A percentile compares a stretch with the other conserved stretches of the same genome.
phyloP scores from a whole-genome alignment of 2,797 vertebrate genomes.

The Thalassophryne amazonica region DNA sequence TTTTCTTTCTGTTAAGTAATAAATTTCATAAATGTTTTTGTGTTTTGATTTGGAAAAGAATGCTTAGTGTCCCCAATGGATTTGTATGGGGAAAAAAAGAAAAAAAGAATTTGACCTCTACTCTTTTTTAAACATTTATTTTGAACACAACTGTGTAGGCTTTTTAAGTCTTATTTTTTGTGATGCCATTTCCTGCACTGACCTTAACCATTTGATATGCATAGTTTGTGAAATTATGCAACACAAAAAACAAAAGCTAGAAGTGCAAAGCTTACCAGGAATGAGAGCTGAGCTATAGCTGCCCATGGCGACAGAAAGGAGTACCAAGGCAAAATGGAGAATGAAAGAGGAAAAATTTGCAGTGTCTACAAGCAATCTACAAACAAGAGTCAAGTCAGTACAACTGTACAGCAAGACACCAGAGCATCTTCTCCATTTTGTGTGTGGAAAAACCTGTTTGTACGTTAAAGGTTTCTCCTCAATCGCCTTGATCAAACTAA shows the following conservation, averaged over 20 bases:
- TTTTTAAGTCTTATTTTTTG: neutral
- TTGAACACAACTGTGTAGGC: no score
- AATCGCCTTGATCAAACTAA: neutral
- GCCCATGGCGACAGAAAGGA: slow-evolving; percentile 70
- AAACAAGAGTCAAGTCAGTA: slow-evolving; percentile 57
- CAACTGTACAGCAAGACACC: slow-evolving; percentile 17
- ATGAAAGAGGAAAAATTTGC: slow-evolving; percentile 57
- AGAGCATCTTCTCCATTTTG: no score
- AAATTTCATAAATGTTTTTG: no score
- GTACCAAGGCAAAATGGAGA: slow-evolving; percentile 67
- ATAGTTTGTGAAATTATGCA: slow-evolving; percentile 7
- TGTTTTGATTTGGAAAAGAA: no score
- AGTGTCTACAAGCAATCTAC: slow-evolving; percentile 62
- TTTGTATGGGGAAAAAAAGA: no score
- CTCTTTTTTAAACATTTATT: no score
- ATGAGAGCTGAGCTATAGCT: slow-evolving; percentile 72
- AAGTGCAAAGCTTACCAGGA: slow-evolving; percentile 62
- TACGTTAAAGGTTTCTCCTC: neutral
- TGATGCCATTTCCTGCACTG: neutral
- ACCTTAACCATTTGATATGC: slow-evolving; percentile 9
- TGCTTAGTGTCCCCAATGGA: no score
- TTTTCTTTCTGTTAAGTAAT: no score
- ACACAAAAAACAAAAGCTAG: slow-evolving; percentile 8
- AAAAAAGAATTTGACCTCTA: no score
- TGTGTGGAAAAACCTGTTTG: no score